phyloP scores from a whole-genome alignment of 2,888 invertebrate species.

The Osmoderma eremita region DNA sequence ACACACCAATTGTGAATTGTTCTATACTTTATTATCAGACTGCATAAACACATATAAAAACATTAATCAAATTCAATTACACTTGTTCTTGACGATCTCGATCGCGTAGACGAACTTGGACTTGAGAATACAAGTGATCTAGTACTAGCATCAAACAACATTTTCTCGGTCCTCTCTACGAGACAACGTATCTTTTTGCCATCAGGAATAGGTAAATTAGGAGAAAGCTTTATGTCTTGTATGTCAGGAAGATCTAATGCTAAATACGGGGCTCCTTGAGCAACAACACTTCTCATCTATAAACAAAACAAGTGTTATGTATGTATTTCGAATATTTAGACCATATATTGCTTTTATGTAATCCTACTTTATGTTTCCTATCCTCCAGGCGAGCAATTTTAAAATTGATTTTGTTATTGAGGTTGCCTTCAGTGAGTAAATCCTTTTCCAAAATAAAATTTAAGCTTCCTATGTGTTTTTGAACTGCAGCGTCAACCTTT shows the following conservation, averaged over 20 bases:
- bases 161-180: slow-evolving; percentile 53
- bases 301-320: slow-evolving; percentile 41
- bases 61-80: slow-evolving; percentile 53
- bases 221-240: slow-evolving; percentile 62
- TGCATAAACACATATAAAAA: neutral
- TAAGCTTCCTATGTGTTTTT: slow-evolving; percentile 42
- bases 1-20: too few relatives aligned
- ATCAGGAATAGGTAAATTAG: slow-evolving; percentile 57
- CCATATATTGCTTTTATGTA: slow-evolving; percentile 4
- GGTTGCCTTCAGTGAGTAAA: slow-evolving; percentile 62
- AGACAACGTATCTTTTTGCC: slow-evolving; percentile 52
- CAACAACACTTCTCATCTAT: slow-evolving; percentile 67
- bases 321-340: neutral
- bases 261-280: slow-evolving; percentile 69
- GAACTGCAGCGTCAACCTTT: slow-evolving; percentile 41
- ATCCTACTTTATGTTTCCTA: slow-evolving; percentile 58
- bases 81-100: slow-evolving; percentile 58
- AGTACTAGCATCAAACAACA: slow-evolving; percentile 54
- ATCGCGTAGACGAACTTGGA: slow-evolving; percentile 54
- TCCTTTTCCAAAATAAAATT: slow-evolving; percentile 52
- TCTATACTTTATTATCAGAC: too few relatives aligned
- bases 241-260: slow-evolving; percentile 67
- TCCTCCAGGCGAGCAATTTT: slow-evolving; percentile 64
- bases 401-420: slow-evolving; percentile 67
- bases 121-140: slow-evolving; percentile 57